Conservation (phyloP, 2,113 vertebrate genomes). For the Pelvicachromis taeniatus region DNA sequence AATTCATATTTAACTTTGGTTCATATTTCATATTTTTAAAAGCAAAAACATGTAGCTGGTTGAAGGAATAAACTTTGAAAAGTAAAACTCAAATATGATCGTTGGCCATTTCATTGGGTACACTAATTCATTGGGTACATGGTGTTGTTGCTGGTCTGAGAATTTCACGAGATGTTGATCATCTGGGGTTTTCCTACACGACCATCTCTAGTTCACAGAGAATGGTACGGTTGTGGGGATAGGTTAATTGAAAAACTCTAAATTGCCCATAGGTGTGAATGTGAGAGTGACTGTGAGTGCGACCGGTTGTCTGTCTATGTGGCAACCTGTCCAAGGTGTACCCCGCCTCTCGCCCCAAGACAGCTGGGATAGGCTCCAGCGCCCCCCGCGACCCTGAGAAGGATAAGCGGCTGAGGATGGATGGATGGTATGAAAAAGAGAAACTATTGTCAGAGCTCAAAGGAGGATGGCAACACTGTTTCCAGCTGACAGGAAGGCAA, state of each 20-base stretch:
- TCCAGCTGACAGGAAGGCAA: background rate
- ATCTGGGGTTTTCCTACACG: background rate
- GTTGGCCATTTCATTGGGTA: background rate
- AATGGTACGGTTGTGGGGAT: no score
- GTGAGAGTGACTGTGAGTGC: no score
- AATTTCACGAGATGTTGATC: background rate
- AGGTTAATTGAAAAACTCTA: no score
- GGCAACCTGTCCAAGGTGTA: no score
- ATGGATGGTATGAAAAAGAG: background rate
- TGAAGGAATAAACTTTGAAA: background rate
- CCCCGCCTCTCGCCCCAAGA: no score
- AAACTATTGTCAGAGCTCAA: background rate
- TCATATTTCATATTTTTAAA: background rate
- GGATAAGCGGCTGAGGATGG: no score
- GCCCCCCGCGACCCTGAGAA: no score
- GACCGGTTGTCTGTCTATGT: no score
- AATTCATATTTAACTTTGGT: background rate
- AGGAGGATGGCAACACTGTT: background rate
- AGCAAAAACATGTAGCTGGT: background rate
- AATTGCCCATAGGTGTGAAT: no score
- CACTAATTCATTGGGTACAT: background rate
- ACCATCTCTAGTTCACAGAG: background rate
- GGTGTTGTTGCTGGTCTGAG: background rate
- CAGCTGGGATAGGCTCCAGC: no score
- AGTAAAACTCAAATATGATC: background rate